Conservation (phyloP, 1,140 invertebrate genomes). For the Yoshiicerus persimilis region DNA sequence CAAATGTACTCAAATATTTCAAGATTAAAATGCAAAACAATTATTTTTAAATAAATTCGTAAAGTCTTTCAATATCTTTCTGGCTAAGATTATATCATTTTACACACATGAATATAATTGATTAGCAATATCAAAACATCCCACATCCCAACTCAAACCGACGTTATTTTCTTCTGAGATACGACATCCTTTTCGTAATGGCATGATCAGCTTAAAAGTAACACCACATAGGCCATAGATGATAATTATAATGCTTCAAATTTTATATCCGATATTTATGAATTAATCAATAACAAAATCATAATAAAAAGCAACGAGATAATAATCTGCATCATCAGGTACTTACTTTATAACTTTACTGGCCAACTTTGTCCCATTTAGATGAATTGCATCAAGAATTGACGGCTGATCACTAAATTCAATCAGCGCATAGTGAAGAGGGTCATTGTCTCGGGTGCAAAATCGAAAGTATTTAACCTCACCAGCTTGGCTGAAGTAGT, state of each 20-base stretch:
- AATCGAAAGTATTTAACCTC: conserved; percentile 95
- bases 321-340: not conserved
- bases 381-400: conserved; percentile 80
- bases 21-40: not conserved
- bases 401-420: conserved; percentile 92
- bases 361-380: conserved; percentile 70
- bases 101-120: too few relatives aligned
- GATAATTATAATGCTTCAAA: not conserved
- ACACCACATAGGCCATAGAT: not conserved
- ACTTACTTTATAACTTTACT: conserved; percentile 50
- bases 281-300: not conserved
- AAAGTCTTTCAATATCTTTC: too few relatives aligned
- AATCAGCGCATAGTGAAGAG: conserved; percentile 77
- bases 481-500: conserved; percentile 81
- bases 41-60: not conserved
- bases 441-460: conserved; percentile 78
- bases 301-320: not conserved
- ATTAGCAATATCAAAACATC: not conserved
- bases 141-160: not conserved
- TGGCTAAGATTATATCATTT: not conserved
- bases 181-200: not conserved
- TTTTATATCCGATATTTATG: not conserved
- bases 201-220: not conserved
- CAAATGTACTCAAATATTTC: too few relatives aligned
- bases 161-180: not conserved